These are phyloP conservation scores for Eulimnadia texana DNA, from an alignment of 1,140 invertebrate species.

Conservation along the genomic window DNA sequence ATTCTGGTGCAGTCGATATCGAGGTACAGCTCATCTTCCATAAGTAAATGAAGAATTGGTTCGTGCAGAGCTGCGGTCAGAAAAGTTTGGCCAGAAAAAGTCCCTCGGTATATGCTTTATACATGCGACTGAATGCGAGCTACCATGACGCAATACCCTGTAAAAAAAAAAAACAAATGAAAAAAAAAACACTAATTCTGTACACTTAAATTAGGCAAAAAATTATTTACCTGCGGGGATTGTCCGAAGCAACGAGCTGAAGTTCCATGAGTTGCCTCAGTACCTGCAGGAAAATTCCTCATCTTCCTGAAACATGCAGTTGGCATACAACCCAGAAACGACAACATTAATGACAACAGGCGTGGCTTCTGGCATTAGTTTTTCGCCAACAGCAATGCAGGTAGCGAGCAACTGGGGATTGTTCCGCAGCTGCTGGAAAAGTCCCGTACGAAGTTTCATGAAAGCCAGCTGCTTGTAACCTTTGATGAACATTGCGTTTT, in stretches of 20 bases:
- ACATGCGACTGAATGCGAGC: slow-evolving; percentile 80
- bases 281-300: slow-evolving; percentile 58
- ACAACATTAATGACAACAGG: slow-evolving; percentile 52
- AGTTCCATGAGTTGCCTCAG: slow-evolving; percentile 66
- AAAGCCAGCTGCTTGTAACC: slow-evolving; percentile 72
- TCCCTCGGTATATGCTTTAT: slow-evolving; percentile 78
- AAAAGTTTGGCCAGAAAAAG: slow-evolving; percentile 83
- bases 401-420: slow-evolving; percentile 64
- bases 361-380: slow-evolving; percentile 41
- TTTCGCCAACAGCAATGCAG: slow-evolving; percentile 64
- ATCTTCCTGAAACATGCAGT: slow-evolving; percentile 64
- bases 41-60: slow-evolving; percentile 81
- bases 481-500: slow-evolving; percentile 69
- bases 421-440: slow-evolving; percentile 57
- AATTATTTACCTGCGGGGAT: slow-evolving; percentile 51
- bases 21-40: slow-evolving; percentile 81
- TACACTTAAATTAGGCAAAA: not conserved
- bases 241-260: slow-evolving; percentile 61
- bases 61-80: slow-evolving; percentile 78
- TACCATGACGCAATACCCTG: slow-evolving; percentile 62
- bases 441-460: slow-evolving; percentile 59
- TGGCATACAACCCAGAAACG: slow-evolving; percentile 67
- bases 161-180: not conserved
- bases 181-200: slow-evolving; percentile 1
- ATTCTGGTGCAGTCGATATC: slow-evolving; percentile 85